Percentiles rank a stretch among this genome's conserved stretches.
Evolutionary conservation across 1,140 invertebrate species (phyloP).

Genomic region (Zaprionus nigranus): DNA sequence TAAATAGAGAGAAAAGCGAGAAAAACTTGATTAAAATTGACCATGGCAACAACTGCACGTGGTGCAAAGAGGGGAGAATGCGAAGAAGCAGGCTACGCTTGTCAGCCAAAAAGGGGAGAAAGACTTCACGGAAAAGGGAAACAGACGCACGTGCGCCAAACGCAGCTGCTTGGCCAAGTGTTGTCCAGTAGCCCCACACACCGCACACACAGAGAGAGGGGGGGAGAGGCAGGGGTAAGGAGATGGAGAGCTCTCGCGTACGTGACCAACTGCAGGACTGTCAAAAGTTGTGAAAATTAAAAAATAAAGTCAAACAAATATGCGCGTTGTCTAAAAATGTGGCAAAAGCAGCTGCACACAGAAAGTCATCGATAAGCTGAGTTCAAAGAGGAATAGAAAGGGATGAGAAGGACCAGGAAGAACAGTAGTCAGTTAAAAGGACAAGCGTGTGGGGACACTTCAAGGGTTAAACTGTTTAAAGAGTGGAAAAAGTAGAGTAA

Average conservation of each 20-base stretch:
- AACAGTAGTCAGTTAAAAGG: background rate
- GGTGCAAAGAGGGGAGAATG: background rate
- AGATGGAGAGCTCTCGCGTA: constrained; percentile 32
- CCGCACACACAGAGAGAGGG: constrained; percentile 4
- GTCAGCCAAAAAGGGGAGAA: background rate
- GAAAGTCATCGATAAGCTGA: constrained; percentile 20
- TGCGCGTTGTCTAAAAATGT: constrained; percentile 53
- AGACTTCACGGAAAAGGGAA: background rate
- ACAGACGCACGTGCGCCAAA: constrained; percentile 67
- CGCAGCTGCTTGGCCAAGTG: constrained; percentile 60
- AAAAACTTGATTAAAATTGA: constrained; percentile 82
- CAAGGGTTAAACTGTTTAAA: constrained; percentile 3
- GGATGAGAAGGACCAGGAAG: background rate
- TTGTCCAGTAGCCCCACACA: constrained; percentile 46
- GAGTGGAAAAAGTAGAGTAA: background rate
- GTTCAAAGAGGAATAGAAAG: background rate
- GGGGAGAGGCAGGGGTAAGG: background rate
- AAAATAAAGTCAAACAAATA: constrained; percentile 81
- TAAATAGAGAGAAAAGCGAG: constrained; percentile 76
- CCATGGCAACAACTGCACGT: constrained; percentile 51
- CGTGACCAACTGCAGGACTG: constrained; percentile 77
- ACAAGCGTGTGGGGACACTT: background rate
- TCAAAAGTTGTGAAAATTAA: constrained; percentile 82
- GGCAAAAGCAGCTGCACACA: constrained; percentile 28
- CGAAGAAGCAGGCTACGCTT: background rate